A percentile compares a stretch with the other conserved stretches of the same genome.
Conservation (phyloP, 2,113 vertebrate genomes). For the Oxyruncus cristatus region DNA sequence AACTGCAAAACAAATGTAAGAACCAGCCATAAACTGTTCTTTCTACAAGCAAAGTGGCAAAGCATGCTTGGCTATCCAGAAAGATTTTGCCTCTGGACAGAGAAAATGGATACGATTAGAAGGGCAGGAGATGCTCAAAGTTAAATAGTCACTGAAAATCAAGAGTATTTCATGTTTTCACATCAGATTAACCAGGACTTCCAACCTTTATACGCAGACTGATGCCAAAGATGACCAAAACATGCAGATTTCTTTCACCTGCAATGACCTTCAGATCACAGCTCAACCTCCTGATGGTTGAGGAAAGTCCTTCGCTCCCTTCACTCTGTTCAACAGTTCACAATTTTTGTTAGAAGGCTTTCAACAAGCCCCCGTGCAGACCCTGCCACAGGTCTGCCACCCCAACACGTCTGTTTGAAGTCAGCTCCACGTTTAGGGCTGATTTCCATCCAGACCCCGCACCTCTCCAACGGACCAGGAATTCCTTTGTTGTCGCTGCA, state of each 20-base stretch:
- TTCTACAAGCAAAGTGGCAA: background rate
- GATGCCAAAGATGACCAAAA: background rate
- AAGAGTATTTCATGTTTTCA: background rate
- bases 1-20: background rate
- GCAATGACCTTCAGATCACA: background rate
- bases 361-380: background rate
- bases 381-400: background rate
- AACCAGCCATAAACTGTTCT: background rate
- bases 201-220: background rate
- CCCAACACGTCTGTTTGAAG: accelerated
- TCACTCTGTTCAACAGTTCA: background rate
- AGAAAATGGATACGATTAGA: background rate
- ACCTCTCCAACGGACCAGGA: background rate
- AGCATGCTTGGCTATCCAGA: background rate
- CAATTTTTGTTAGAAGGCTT: background rate
- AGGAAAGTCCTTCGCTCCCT: background rate
- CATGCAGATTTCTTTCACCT: background rate
- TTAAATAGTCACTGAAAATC: background rate
- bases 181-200: background rate
- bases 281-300: background rate
- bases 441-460: background rate
- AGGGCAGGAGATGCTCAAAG: background rate
- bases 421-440: background rate
- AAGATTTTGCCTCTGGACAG: background rate
- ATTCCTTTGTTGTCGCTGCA: background rate